A percentile compares a stretch with the other conserved stretches of the same genome.
These are phyloP conservation scores for Drosophila mimica DNA, from an alignment of 2,888 invertebrate species.

Conservation along the genomic window DNA sequence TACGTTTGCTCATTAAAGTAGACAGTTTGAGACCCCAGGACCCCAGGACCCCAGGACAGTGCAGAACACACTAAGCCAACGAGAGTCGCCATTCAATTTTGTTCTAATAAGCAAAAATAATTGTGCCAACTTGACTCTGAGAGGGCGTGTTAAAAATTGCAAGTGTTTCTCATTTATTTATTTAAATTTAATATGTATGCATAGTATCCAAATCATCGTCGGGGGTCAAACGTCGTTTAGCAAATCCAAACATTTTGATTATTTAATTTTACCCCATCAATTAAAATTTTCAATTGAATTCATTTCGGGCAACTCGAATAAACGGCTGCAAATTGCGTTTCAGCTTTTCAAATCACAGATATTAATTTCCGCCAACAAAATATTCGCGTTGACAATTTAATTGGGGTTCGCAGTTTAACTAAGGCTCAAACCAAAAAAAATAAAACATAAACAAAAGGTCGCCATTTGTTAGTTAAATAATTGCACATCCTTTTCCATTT, in stretches of 20 bases:
- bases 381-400: conserved; percentile 70
- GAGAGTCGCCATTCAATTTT: conserved; percentile 30
- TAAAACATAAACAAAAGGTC: conserved; percentile 34
- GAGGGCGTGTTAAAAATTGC: background rate
- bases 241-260: conserved; percentile 34
- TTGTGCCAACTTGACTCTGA: background rate
- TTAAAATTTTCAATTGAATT: conserved; percentile 45
- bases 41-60: background rate
- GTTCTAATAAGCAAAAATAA: conserved; percentile 16
- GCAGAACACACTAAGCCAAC: conserved; percentile 2
- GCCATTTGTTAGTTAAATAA: conserved; percentile 63
- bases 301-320: conserved; percentile 1
- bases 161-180: conserved; percentile 1
- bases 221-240: background rate
- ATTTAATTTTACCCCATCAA: conserved; percentile 7
- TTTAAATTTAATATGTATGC: background rate
- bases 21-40: conserved; percentile 6
- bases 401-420: conserved; percentile 44
- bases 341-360: conserved; percentile 58
- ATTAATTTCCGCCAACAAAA: conserved; percentile 64
- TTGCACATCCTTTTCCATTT: conserved; percentile 66
- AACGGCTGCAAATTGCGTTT: conserved; percentile 38
- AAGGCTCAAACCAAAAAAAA: conserved; percentile 11
- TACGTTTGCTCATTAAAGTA: conserved; percentile 48
- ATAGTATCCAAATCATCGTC: background rate